phyloP scores from a whole-genome alignment of 1,140 invertebrate species.

The Nephila pilipes region DNA sequence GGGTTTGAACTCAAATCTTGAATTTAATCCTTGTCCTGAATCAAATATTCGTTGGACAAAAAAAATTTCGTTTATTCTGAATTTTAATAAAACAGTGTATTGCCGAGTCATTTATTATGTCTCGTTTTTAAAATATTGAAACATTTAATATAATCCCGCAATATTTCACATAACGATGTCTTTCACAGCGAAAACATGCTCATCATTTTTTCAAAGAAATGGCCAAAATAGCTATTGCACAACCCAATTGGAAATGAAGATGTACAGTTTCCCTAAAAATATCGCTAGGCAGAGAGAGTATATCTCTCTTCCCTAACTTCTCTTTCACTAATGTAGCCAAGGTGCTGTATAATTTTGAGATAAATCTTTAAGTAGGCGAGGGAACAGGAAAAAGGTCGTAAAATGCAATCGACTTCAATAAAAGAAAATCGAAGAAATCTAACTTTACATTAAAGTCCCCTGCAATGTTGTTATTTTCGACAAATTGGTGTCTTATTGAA shows the following conservation, averaged over 20 bases:
- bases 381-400: slow-evolving; percentile 37
- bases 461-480: slow-evolving; percentile 26
- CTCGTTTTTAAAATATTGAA: not conserved
- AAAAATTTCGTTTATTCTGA: not conserved
- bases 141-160: not conserved
- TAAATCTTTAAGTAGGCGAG: slow-evolving; percentile 28
- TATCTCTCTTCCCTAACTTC: not conserved
- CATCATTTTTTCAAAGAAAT: not conserved
- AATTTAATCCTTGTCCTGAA: too few relatives aligned
- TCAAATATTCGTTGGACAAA: too few relatives aligned
- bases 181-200: not conserved
- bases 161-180: not conserved
- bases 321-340: slow-evolving; percentile 29
- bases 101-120: not conserved
- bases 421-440: slow-evolving; percentile 18
- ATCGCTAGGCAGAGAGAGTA: not conserved
- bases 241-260: not conserved
- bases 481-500: slow-evolving; percentile 29
- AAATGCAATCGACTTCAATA: slow-evolving; percentile 37
- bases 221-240: not conserved
- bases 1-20: too few relatives aligned
- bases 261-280: not conserved
- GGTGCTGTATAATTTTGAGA: slow-evolving; percentile 52
- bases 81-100: not conserved
- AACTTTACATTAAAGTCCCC: not conserved